Evolutionary conservation across 1,140 invertebrate genomes (phyloP).

Genomic region (Ericerus pela): DNA sequence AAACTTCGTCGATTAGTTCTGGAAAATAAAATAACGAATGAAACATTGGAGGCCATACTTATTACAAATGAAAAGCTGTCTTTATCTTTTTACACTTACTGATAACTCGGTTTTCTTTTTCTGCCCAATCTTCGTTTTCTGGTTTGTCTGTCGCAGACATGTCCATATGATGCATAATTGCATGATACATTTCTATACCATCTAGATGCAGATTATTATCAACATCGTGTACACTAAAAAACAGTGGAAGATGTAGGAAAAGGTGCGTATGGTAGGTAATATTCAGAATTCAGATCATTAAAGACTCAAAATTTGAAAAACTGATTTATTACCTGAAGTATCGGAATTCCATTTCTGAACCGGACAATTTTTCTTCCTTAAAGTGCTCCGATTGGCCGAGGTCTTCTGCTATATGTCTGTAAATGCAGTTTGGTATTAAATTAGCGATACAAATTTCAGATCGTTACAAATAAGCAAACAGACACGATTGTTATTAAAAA

Average conservation of each 20-base stretch:
- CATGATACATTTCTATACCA: slow-evolving; percentile 56
- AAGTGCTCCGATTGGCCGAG: slow-evolving; percentile 35
- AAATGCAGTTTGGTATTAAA: too few relatives aligned
- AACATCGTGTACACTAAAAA: slow-evolving; percentile 53
- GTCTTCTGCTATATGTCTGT: slow-evolving; percentile 58
- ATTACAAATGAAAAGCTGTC: background rate
- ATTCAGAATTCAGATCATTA: too few relatives aligned
- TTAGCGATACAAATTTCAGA: too few relatives aligned
- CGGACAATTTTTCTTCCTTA: slow-evolving; percentile 45
- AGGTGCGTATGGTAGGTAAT: too few relatives aligned
- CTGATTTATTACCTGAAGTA: slow-evolving; percentile 38
- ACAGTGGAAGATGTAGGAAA: background rate
- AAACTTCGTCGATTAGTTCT: slow-evolving; percentile 64
- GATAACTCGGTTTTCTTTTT: background rate
- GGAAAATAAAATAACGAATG: slow-evolving; percentile 26
- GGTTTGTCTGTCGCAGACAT: slow-evolving; percentile 21
- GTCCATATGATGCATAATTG: slow-evolving; percentile 34
- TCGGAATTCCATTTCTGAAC: slow-evolving; percentile 55
- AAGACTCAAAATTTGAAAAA: too few relatives aligned
- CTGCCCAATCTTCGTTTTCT: background rate
- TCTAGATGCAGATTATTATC: slow-evolving; percentile 66
- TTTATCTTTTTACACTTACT: background rate
- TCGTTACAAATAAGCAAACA: too few relatives aligned
- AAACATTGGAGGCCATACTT: background rate
- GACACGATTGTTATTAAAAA: too few relatives aligned